Evolutionary conservation across 2,797 vertebrate species (phyloP).

Genomic region (Parambassis ranga): DNA sequence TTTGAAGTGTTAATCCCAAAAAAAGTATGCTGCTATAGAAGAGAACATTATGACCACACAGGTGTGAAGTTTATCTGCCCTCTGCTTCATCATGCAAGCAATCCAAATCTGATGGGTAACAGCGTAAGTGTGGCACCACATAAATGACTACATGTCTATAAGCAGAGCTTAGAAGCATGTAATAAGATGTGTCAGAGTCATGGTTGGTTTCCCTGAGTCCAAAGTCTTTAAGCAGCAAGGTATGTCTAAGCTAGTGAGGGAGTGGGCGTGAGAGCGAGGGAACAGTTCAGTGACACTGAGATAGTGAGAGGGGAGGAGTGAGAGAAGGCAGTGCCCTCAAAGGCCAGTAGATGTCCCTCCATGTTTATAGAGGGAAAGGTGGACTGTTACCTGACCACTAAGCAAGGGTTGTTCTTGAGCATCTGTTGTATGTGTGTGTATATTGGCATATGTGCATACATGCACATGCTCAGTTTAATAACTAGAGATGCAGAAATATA

Average conservation of each 20-base stretch:
- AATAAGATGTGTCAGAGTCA: conserved; percentile 23
- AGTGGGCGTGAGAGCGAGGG: conserved; percentile 18
- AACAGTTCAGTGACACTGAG: conserved; percentile 40
- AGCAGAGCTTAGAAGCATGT: conserved; percentile 7
- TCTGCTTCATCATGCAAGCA: neutral
- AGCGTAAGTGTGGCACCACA: neutral
- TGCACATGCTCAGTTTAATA: neutral
- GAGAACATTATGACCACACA: conserved; percentile 23
- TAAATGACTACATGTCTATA: neutral
- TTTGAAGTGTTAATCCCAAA: conserved; percentile 67
- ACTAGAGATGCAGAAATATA: neutral
- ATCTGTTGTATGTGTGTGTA: neutral
- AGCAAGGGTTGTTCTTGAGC: neutral
- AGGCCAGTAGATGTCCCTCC: conserved; percentile 80
- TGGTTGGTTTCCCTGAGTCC: conserved; percentile 13
- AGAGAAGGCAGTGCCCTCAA: conserved; percentile 62
- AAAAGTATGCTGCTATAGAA: conserved; percentile 20
- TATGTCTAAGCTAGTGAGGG: conserved; percentile 7
- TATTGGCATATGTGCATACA: neutral
- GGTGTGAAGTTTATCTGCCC: conserved; percentile 33
- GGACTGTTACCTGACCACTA: conserved; percentile 45
- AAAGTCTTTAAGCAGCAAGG: conserved; percentile 25
- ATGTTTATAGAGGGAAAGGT: conserved; percentile 69
- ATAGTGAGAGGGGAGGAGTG: neutral
- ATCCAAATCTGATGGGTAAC: conserved; percentile 3